These are phyloP conservation scores for Acronicta psi DNA, from an alignment of 2,888 invertebrate genomes.

Conservation along the genomic window DNA sequence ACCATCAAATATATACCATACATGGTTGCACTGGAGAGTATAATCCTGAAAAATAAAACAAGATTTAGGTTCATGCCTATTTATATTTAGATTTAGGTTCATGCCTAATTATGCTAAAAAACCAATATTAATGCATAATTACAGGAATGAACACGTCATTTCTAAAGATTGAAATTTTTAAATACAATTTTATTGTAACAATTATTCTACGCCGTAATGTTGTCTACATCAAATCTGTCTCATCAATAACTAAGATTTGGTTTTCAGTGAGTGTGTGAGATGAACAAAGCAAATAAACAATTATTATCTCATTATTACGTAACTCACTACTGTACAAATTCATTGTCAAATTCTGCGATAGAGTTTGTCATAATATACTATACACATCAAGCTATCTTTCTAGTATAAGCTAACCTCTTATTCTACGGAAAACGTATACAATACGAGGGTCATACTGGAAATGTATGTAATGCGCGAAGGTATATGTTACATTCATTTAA, in stretches of 20 bases:
- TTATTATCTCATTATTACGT: background rate
- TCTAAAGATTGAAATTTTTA: background rate
- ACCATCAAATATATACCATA: slow-evolving; percentile 9
- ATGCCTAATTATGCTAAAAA: background rate
- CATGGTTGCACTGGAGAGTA: background rate
- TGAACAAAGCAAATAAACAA: slow-evolving; percentile 28
- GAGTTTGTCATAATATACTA: no score
- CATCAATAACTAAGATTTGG: background rate
- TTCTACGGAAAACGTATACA: no score
- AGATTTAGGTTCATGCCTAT: no score
- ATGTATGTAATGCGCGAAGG: no score
- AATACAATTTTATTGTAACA: background rate
- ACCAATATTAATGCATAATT: background rate
- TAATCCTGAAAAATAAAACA: slow-evolving; percentile 12
- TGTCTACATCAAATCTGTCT: background rate
- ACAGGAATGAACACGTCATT: slow-evolving; percentile 12
- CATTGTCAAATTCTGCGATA: no score
- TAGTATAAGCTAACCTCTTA: no score
- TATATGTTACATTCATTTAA: no score
- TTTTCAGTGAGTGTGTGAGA: background rate
- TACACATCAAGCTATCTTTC: no score
- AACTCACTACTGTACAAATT: no score
- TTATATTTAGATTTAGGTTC: no score
- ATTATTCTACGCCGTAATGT: background rate
- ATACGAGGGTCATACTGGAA: no score